Base-by-base conservation (phyloP, 2,797 vertebrate species). In the Hyperoplus lanceolatus region DNA sequence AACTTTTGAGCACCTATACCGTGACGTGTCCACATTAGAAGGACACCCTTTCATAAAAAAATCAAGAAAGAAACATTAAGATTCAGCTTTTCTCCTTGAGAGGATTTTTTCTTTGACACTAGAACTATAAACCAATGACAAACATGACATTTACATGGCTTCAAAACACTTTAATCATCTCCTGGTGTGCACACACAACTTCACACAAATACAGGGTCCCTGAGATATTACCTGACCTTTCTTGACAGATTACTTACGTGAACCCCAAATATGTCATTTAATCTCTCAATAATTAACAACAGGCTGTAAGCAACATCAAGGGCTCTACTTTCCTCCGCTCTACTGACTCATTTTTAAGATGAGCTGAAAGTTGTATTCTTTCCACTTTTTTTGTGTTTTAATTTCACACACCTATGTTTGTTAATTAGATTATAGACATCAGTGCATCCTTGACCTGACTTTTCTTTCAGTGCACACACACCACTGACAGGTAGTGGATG, bases 41-140 rank as follows among this genome's bases (percentile, higher is more conserved):
- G 38, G 58, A 46, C 0, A 16, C 6, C 58, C 46, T 43, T 73
- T 75, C 3, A 59, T 8, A 62, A 61, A 65, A 45, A 6, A 49
- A 11, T 29, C 13, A 1, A 60, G 49, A 75, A 77, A 36, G 81
- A 78, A 73, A 41, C 58, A 65, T 77, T 63, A 63, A 38, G 46
- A 55, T 62, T 46, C 45, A 49, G 72, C 65, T 61, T 54, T 5
- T 43, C 54, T 56, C 11, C 39, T 42, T 43, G 42, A 45, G 51
- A 43, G 13, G 7, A 11, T 50, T 15, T 39, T 16, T 48, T 41
- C 13, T 45, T 45, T 45, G 43, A 11, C 10, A 11, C 8, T 5
- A 16, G 16, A 21, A 29, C 4, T 9, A 10, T 56, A 8, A 77
- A 59, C 11, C 18, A 13, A 15, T 11, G 29, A 67, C 16, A 67